Evolutionary conservation across 92 coral and sea anemone genomes (phyloP), one percentile per base, ranked within the genome.

Genomic region (Phenganax stokvisi): DNA sequence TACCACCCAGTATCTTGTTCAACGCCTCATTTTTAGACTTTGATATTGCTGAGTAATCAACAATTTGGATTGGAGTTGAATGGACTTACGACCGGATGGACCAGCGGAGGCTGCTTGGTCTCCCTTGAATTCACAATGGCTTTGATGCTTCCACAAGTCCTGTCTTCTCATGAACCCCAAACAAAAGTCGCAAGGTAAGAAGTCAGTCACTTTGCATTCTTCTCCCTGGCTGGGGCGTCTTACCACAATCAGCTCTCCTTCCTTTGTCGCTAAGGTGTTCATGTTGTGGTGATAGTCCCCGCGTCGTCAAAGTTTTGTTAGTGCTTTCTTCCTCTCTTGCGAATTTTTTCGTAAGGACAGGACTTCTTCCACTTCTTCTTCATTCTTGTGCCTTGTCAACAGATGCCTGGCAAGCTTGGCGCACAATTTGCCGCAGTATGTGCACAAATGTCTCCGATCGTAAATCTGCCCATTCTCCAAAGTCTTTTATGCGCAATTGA

Each of bases 281-380:
- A 78, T 58, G 77, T 78, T 78, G 83, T 60, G 75, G 83, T 58
- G 72, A 67, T 78, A 78, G 44, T 78, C 63, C 55, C 83, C 83
- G 17, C 31, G 29, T 12, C 59, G 72, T 7, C 83, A 54, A 7
- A 78, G 75, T 57, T 59, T 78, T 78, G 70, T 62, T 25, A 58
- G 37, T 13, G 17, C 44, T 62, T 67, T 58, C 52, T 51, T 37
- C 11, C 31, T 78, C 58, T 12, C 5, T 5, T 13, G 56, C 9
- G 25, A 20, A 20, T 20, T 20, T 20, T 20, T 20, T 20, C 25
- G 25, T 20, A 20, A 20, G 25, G 25, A 9, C 56, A 54, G 51
- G 17, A 25, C 76, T 29, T 30, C 76, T 6, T 10, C 76, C 56
- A 72, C 76, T 20, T 72, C 57, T 11, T 20, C 11, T 20, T 72